phyloP scores from a whole-genome alignment of 2,113 vertebrate genomes.

The Sylvia atricapilla region DNA sequence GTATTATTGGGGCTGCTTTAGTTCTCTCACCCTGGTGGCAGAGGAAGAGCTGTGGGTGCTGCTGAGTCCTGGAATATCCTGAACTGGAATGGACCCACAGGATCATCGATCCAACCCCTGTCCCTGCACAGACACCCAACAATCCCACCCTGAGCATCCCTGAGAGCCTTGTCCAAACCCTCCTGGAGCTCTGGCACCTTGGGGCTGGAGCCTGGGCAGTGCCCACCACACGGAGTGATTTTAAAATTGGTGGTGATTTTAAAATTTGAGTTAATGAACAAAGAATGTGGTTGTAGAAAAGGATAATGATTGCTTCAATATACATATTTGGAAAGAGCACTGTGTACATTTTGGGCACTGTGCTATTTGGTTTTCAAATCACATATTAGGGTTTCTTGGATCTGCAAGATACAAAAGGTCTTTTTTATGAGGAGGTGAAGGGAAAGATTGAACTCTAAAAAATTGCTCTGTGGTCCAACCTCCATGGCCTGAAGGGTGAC shows the following conservation, averaged over 20 bases:
- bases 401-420: neutral
- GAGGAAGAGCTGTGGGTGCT: neutral
- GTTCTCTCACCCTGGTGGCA: neutral
- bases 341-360: neutral
- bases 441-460: neutral
- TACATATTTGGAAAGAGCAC: neutral
- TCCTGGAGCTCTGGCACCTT: neutral
- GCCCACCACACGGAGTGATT: neutral
- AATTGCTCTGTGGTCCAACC: neutral
- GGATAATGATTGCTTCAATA: neutral
- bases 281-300: neutral
- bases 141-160: neutral
- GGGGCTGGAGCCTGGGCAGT: neutral
- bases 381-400: rapidly evolving
- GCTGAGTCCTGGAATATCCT: neutral
- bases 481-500: neutral
- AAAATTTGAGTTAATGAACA: neutral
- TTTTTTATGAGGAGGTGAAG: neutral
- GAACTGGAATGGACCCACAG: rapidly evolving
- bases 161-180: neutral
- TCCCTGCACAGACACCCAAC: neutral
- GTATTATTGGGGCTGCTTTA: rapidly evolving
- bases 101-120: rapidly evolving
- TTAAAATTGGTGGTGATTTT: neutral
- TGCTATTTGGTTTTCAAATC: neutral